Evolutionary conservation across 1,140 invertebrate genomes (phyloP).

Genomic region (Drosophila yakuba): DNA sequence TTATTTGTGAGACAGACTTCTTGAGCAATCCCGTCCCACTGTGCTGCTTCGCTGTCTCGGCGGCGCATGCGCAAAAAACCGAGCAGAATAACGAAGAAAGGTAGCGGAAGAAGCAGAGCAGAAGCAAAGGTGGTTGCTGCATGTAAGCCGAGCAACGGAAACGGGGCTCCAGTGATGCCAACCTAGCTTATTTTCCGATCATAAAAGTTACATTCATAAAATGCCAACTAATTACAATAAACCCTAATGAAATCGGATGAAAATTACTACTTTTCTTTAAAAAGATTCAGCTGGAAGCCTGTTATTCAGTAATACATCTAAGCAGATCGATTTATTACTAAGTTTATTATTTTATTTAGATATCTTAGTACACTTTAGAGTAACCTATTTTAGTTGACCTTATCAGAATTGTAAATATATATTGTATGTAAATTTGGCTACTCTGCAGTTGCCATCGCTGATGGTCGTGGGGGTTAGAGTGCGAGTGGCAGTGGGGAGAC

Average conservation of each 20-base stretch:
- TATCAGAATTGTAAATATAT: too few relatives aligned
- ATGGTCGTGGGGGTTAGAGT: constrained; percentile 10
- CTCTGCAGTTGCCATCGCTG: not conserved
- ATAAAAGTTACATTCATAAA: not conserved
- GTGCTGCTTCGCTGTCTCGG: constrained; percentile 19
- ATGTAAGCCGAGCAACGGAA: constrained; percentile 29
- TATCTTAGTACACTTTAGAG: too few relatives aligned
- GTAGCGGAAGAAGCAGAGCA: constrained; percentile 29
- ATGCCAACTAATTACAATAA: not conserved
- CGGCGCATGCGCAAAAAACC: constrained; percentile 41
- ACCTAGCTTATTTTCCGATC: not conserved
- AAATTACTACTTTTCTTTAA: too few relatives aligned
- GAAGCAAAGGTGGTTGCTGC: constrained; percentile 14
- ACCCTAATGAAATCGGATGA: too few relatives aligned
- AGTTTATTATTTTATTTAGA: too few relatives aligned
- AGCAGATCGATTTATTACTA: too few relatives aligned
- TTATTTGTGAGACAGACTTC: not conserved
- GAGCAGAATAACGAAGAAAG: constrained; percentile 30
- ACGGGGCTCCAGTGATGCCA: constrained; percentile 3
- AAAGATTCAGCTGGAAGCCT: too few relatives aligned
- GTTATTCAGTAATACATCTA: too few relatives aligned
- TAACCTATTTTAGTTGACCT: too few relatives aligned
- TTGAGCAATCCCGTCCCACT: not conserved
- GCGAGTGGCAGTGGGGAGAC: constrained; percentile 3
- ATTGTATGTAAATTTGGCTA: not conserved